Conservation (phyloP, 2,113 vertebrate species). For the Neopipo cinnamomea region DNA sequence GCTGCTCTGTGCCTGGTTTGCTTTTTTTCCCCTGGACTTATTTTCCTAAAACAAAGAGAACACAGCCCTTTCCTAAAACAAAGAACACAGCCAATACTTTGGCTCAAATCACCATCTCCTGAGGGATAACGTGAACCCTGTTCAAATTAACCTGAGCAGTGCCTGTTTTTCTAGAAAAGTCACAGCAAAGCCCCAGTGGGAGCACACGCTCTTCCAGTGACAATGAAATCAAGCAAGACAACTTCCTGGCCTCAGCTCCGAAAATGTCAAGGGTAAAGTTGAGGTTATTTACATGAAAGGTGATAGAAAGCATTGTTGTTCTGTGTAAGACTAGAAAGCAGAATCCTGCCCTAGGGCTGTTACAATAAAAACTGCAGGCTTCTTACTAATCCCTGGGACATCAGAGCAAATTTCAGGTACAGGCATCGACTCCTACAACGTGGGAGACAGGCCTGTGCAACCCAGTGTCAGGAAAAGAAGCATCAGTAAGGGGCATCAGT, state of each 20-base stretch:
- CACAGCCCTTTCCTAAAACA: background rate
- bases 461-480: background rate
- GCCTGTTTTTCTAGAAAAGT: background rate
- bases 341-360: background rate
- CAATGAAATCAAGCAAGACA: background rate
- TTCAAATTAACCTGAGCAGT: background rate
- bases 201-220: background rate
- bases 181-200: background rate
- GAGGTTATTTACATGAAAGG: background rate
- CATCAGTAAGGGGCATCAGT: background rate
- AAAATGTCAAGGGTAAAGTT: background rate
- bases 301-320: background rate
- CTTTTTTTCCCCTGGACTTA: background rate
- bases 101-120: background rate
- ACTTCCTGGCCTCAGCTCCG: background rate
- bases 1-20: background rate
- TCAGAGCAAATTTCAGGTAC: background rate
- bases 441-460: background rate
- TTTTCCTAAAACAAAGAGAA: background rate
- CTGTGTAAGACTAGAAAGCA: background rate
- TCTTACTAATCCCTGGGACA: background rate
- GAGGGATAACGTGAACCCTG: background rate
- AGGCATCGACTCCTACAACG: background rate
- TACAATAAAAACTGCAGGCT: background rate
- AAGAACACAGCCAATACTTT: background rate